A percentile compares a stretch with the other conserved stretches of the same genome.
Evolutionary conservation across 2,888 invertebrate species (phyloP).

Genomic region (Mesoligia furuncula): DNA sequence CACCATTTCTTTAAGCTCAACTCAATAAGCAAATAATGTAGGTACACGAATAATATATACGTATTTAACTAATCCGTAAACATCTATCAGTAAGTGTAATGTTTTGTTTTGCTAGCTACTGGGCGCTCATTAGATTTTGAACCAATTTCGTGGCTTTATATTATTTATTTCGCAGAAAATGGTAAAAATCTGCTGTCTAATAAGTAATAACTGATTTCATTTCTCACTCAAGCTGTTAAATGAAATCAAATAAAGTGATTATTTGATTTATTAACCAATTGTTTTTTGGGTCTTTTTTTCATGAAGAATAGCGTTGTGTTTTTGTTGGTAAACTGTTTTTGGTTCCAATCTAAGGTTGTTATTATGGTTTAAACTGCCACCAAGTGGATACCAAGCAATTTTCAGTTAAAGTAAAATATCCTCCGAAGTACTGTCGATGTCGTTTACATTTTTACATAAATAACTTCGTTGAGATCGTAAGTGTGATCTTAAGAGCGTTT

Average conservation of each 20-base stretch:
- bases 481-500: no score
- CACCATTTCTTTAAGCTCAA: no score
- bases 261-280: no score
- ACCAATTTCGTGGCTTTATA: background rate
- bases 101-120: no score
- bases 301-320: background rate
- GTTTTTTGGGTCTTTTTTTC: background rate
- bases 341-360: background rate
- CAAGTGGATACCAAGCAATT: background rate
- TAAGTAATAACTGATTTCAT: background rate
- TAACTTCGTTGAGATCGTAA: no score
- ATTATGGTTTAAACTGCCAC: background rate
- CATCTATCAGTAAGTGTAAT: no score
- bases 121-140: no score
- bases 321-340: background rate
- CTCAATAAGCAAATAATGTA: no score
- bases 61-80: no score
- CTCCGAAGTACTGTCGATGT: no score
- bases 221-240: background rate
- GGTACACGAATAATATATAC: no score
- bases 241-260: background rate
- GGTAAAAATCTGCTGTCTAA: constrained; percentile 3
- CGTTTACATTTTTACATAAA: background rate
- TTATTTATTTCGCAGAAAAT: background rate
- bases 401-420: background rate